Base-by-base conservation (phyloP, 2,113 vertebrate species). In the Gadus macrocephalus region DNA sequence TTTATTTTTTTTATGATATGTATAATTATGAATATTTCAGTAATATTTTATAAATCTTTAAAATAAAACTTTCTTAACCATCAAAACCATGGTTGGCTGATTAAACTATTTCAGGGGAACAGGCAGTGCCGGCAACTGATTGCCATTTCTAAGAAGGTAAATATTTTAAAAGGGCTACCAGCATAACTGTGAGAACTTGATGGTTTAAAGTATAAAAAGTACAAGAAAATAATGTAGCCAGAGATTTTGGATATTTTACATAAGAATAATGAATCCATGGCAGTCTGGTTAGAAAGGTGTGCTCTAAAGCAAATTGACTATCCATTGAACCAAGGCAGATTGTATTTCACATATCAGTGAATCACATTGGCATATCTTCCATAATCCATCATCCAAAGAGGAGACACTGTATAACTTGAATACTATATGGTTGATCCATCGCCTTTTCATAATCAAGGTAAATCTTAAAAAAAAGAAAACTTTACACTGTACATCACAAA, bases 401-500 rank as follows among this genome's bases (percentile, higher is more conserved):
- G 69, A 88, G 70, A 86, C 81, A 79, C 79, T 81, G 64, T 72
- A 79, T 84, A 71, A 69, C 74, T 83, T 78, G 42, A 74, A 85
- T 75, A 78, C 83, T 69, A 81, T 88, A 77, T 78, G 85, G 82
- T 74, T 81, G 80, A 82, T 87, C 72, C 73, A 80, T 84, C 67
- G 76, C 83, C 67, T 78, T 85, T 88, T 53, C 87, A 84, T 76
- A 89, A 78, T 86, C 81, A 84, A 82, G 70, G 78, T 72, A 78
- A 79, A 78, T 60, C 75, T 35, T 64, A 60, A 75, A 77, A 85
- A 80, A 74, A 84, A 85, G 2, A 83, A 84, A 82, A 83, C 77
- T 87, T 90, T 88, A 89, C 82, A 89, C 86, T 90, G 86, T 91
- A 91, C 90, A 90, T 85, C 80, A 87, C 74, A 84, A 87, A 78